Percentiles rank a stretch among this genome's conserved stretches.
These are phyloP conservation scores for Asobara japonica DNA, from an alignment of 1,140 invertebrate genomes.

Conservation along the genomic window DNA sequence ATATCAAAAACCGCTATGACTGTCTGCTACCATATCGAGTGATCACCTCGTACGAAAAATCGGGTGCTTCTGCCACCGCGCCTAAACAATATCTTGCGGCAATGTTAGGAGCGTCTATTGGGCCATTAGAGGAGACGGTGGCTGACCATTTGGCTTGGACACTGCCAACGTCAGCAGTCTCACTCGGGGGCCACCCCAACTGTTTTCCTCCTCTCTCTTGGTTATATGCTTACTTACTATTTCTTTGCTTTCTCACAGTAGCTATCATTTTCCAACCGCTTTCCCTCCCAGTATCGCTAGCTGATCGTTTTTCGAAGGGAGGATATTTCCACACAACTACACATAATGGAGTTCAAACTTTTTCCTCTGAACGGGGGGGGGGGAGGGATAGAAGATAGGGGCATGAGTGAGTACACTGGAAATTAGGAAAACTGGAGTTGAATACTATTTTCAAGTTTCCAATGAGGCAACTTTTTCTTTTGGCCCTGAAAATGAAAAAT, in stretches of 20 bases:
- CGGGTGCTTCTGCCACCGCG: constrained; percentile 35
- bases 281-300: not conserved
- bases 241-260: constrained; percentile 5
- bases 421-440: no score
- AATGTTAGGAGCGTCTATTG: constrained; percentile 66
- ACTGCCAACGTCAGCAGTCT: constrained; percentile 63
- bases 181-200: constrained; percentile 38
- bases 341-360: not conserved
- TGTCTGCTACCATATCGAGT: constrained; percentile 21
- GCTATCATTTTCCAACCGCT: not conserved
- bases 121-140: constrained; percentile 62
- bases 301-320: constrained; percentile 2
- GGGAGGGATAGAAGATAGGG: no score
- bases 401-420: no score
- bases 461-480: no score
- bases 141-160: constrained; percentile 65
- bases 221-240: constrained; percentile 10
- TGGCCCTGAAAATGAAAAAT: no score
- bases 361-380: no score
- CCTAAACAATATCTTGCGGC: constrained; percentile 67
- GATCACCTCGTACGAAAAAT: constrained; percentile 19
- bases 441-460: no score
- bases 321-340: constrained; percentile 7
- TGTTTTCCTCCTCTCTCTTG: constrained; percentile 35
- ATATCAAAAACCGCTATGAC: constrained; percentile 8